Evolutionary conservation across 1,140 invertebrate genomes (phyloP).

Genomic region (Stenopsyche tienmushanensis): DNA sequence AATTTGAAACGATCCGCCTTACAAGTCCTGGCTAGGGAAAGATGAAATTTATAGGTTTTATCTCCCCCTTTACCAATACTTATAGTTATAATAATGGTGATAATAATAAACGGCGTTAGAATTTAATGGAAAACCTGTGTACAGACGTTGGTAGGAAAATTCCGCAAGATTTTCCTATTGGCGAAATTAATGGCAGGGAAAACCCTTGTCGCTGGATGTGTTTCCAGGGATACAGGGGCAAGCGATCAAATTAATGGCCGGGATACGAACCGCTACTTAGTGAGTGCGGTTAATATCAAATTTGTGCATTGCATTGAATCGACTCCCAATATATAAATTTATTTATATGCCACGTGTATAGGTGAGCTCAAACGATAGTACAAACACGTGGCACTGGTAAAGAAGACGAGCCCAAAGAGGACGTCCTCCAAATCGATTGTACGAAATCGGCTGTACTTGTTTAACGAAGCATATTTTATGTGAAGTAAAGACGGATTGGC

Average conservation of each 20-base stretch:
- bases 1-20: constrained; percentile 25
- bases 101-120: constrained; percentile 14
- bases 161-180: constrained; percentile 26
- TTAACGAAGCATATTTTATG: too few species aligned
- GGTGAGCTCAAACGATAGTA: too few species aligned
- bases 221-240: too few species aligned
- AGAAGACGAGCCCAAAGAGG: too few species aligned
- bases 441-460: too few species aligned
- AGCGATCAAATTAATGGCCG: constrained; percentile 14
- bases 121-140: constrained; percentile 40
- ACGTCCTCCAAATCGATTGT: too few species aligned
- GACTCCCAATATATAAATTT: background rate
- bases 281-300: constrained; percentile 8
- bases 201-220: constrained; percentile 2
- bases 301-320: constrained; percentile 8
- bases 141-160: constrained; percentile 10
- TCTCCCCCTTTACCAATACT: constrained; percentile 18
- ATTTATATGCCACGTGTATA: too few species aligned
- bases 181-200: constrained; percentile 17
- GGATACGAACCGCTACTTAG: constrained; percentile 16
- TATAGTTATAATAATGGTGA: constrained; percentile 3
- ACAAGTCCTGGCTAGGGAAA: constrained; percentile 14
- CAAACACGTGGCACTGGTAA: too few species aligned
- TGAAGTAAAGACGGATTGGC: too few species aligned
- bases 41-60: constrained; percentile 40